Evolutionary conservation across 2,888 invertebrate species (phyloP).

Genomic region (Drosophila mimica): DNA sequence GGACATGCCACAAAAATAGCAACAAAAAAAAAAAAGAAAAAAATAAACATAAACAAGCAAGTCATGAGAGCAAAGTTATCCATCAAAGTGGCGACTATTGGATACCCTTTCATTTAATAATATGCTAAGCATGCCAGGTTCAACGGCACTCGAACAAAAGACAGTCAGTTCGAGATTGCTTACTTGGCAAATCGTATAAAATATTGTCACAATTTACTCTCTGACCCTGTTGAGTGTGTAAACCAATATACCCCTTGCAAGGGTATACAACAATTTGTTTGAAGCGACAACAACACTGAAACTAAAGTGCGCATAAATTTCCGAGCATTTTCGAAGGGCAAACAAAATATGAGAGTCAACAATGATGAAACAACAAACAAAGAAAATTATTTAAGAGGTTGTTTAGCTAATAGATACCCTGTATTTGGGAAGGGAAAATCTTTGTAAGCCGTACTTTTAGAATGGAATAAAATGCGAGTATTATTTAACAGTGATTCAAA

Average conservation of each 20-base stretch:
- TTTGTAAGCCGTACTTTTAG: not conserved
- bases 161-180: not conserved
- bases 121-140: not conserved
- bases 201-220: not conserved
- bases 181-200: not conserved
- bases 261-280: not conserved
- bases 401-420: slow-evolving; percentile 1
- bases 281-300: not conserved
- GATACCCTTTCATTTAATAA: slow-evolving; percentile 8
- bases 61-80: not conserved
- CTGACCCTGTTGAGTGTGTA: accelerated
- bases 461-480: not conserved
- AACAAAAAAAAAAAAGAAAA: not conserved
- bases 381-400: not conserved
- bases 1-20: slow-evolving; percentile 25
- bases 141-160: not conserved
- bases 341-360: slow-evolving; percentile 27
- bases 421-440: not conserved
- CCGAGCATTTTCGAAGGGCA: slow-evolving; percentile 39
- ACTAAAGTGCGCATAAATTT: slow-evolving; percentile 39
- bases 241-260: not conserved
- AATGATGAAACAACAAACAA: not conserved
- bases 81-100: not conserved
- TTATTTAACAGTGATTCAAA: not conserved
- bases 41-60: not conserved